Conservation (phyloP, 2,797 vertebrate genomes). For the Sarcophilus harrisii region DNA sequence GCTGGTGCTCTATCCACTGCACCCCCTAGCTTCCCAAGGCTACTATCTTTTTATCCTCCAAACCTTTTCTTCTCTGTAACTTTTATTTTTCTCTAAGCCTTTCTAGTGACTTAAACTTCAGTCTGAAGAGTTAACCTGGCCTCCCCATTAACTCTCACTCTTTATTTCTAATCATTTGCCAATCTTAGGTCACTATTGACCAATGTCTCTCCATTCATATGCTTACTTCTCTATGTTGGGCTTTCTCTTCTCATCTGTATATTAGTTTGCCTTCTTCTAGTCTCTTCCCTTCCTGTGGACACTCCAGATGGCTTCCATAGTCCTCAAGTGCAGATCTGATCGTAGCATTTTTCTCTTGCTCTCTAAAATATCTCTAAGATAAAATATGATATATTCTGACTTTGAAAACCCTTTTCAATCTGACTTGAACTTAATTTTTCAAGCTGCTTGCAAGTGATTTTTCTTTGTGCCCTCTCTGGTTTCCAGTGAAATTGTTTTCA, state of each 20-base stretch:
- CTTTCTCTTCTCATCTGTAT: not conserved
- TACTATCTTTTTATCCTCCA: not conserved
- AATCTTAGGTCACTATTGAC: not conserved
- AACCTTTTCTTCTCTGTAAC: not conserved
- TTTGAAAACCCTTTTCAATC: not conserved
- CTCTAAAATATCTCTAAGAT: not conserved
- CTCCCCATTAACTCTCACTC: not conserved
- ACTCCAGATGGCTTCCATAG: not conserved
- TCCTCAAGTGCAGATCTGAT: not conserved
- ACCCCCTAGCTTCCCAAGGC: too few relatives aligned
- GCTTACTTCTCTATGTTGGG: not conserved
- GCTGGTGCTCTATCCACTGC: too few relatives aligned
- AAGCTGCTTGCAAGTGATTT: not conserved
- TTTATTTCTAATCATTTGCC: not conserved
- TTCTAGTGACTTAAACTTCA: not conserved
- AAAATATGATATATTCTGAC: not conserved
- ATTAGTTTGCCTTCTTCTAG: not conserved
- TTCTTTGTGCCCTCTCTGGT: not conserved
- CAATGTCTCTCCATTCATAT: not conserved
- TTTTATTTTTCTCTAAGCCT: not conserved
- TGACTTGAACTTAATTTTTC: not conserved
- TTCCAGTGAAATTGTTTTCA: not conserved
- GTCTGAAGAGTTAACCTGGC: not conserved
- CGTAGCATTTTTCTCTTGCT: not conserved
- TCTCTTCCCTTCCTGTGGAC: not conserved